phyloP scores from a whole-genome alignment of 2,888 invertebrate species.

The Acrobasis repandana region DNA sequence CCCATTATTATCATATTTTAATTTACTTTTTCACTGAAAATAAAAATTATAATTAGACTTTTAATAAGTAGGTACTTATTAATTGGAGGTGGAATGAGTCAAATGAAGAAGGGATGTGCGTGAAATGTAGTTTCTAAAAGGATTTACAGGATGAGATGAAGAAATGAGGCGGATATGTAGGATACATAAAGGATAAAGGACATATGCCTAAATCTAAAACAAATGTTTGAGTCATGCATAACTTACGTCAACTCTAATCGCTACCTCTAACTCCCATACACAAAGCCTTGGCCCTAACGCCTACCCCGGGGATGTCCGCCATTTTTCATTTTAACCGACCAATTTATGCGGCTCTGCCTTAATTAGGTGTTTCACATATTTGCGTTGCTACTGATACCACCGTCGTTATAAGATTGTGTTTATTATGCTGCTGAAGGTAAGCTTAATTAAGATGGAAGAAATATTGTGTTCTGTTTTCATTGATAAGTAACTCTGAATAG shows the following conservation, averaged over 20 bases:
- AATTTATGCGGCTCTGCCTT: conserved; percentile 23
- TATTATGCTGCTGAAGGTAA: neutral
- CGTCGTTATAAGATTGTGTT: conserved; percentile 14
- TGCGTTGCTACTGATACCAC: conserved; percentile 9
- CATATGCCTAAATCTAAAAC: too few species aligned
- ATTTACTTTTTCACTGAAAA: too few species aligned
- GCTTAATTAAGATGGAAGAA: conserved; percentile 12
- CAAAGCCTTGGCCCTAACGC: conserved; percentile 5
- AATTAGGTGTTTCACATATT: conserved; percentile 25
- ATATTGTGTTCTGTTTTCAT: neutral
- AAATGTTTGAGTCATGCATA: too few species aligned
- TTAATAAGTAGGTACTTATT: too few species aligned
- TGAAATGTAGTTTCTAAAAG: too few species aligned
- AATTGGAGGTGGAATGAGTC: too few species aligned
- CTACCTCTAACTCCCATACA: neutral
- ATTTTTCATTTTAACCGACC: conserved; percentile 46
- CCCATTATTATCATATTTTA: too few species aligned
- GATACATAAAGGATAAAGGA: too few species aligned
- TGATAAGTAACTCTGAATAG: neutral
- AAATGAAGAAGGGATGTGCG: too few species aligned
- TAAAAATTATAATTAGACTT: too few species aligned
- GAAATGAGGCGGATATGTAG: too few species aligned
- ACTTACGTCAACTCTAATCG: neutral
- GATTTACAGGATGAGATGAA: too few species aligned
- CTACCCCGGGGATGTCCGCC: conserved; percentile 34